phyloP scores from a whole-genome alignment of 2,797 vertebrate species.

The Aphelocoma californica region DNA sequence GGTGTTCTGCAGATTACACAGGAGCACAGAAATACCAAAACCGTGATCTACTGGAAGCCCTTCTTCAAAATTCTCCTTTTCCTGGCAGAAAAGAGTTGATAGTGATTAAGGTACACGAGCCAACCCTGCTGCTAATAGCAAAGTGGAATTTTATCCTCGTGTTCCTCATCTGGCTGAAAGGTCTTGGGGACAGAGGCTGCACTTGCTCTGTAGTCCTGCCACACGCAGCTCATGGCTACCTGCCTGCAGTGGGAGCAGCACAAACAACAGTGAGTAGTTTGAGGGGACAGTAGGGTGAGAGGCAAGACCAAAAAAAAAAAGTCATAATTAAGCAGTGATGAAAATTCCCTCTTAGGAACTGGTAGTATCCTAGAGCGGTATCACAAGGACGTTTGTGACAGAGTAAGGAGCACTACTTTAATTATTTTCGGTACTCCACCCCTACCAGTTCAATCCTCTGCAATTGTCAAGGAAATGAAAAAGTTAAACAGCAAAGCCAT shows the following conservation, averaged over 20 bases:
- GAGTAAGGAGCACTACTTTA: neutral
- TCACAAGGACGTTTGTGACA: neutral
- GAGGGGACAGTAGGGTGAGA: neutral
- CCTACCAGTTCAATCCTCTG: neutral
- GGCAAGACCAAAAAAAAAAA: neutral
- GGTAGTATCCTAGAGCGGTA: neutral
- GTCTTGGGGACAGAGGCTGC: neutral
- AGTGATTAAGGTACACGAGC: neutral
- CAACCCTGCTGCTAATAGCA: neutral
- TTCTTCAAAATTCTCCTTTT: neutral
- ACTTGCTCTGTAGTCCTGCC: neutral
- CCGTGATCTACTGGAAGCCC: neutral
- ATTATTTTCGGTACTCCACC: neutral
- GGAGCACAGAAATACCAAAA: neutral
- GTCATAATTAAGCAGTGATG: neutral
- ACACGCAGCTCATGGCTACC: fast-evolving
- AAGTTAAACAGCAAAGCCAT: neutral
- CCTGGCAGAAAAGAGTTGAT: neutral
- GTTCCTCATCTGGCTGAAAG: neutral
- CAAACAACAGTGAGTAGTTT: neutral
- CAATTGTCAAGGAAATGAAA: neutral
- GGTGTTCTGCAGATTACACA: neutral
- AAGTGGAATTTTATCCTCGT: neutral
- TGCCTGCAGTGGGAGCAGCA: neutral
- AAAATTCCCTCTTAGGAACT: neutral